Percentiles rank a stretch among this genome's conserved stretches.
Conservation (phyloP, 2,797 vertebrate genomes). For the Darevskia mixta region DNA sequence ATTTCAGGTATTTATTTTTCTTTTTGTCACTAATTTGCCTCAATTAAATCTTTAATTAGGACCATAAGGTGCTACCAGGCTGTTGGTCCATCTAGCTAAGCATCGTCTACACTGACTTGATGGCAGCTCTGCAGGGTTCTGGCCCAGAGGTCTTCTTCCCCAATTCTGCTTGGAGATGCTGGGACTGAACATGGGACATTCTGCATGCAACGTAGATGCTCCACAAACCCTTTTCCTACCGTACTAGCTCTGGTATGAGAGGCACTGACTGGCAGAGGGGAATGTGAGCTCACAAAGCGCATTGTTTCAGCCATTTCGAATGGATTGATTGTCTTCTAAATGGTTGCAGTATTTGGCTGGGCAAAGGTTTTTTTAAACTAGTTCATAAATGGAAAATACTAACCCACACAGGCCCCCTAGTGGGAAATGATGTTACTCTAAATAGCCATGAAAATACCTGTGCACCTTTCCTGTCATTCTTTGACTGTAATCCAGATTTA, state of each 20-base stretch:
- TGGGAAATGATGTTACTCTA: slow-evolving; percentile 18
- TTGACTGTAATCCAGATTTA: neutral
- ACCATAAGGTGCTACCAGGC: neutral
- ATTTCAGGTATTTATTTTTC: neutral
- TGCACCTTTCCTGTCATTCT: slow-evolving; percentile 46
- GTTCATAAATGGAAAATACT: neutral
- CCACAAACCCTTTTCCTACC: neutral
- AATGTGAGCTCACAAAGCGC: neutral
- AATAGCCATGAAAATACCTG: slow-evolving; percentile 42
- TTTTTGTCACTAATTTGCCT: neutral
- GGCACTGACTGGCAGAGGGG: neutral
- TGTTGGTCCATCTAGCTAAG: neutral
- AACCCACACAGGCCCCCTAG: neutral
- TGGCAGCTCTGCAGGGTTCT: no score
- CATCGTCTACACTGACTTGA: neutral
- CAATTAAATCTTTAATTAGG: slow-evolving; percentile 3
- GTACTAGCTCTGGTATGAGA: no score
- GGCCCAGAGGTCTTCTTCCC: neutral
- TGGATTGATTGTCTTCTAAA: neutral
- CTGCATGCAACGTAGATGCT: neutral
- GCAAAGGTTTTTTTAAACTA: neutral
- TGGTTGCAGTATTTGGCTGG: neutral
- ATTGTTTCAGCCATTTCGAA: neutral
- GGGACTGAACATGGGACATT: no score
- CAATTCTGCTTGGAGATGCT: neutral